phyloP scores from a whole-genome alignment of 2,888 invertebrate genomes.

The Dicyrtomina minuta region DNA sequence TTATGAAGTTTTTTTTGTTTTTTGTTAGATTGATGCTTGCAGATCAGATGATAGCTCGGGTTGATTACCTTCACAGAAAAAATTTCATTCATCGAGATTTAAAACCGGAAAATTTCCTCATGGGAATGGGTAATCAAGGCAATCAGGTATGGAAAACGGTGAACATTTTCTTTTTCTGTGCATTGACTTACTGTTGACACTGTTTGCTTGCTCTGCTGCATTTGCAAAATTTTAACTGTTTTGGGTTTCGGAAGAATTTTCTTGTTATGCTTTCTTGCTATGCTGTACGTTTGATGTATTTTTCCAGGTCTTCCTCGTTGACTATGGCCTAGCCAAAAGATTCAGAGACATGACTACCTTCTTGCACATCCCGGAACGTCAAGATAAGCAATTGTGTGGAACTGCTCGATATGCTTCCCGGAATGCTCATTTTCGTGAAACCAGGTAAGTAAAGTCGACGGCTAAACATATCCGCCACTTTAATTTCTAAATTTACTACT shows the following conservation, averaged over 20 bases:
- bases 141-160: slow-evolving; percentile 67
- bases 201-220: too few species aligned
- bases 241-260: too few species aligned
- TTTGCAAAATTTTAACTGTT: too few species aligned
- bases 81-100: slow-evolving; percentile 99
- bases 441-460: slow-evolving; percentile 64
- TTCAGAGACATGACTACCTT: slow-evolving; percentile 89
- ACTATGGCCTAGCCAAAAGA: slow-evolving; percentile 98
- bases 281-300: too few species aligned
- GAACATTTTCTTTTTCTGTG: not conserved
- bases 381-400: slow-evolving; percentile 93
- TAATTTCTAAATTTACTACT: too few species aligned
- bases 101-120: slow-evolving; percentile 95
- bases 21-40: slow-evolving; percentile 99
- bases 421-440: slow-evolving; percentile 98
- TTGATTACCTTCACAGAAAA: slow-evolving; percentile 98
- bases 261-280: too few species aligned
- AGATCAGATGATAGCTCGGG: slow-evolving; percentile 90
- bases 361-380: slow-evolving; percentile 86
- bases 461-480: too few species aligned
- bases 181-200: too few species aligned
- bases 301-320: slow-evolving; percentile 93
- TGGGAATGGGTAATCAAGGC: slow-evolving; percentile 98
- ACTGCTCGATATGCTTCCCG: slow-evolving; percentile 98
- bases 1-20: too few species aligned